Evolutionary conservation across 1,140 invertebrate species (phyloP), one percentile per base, ranked within the genome.

Genomic region (Antheraea pernyi): DNA sequence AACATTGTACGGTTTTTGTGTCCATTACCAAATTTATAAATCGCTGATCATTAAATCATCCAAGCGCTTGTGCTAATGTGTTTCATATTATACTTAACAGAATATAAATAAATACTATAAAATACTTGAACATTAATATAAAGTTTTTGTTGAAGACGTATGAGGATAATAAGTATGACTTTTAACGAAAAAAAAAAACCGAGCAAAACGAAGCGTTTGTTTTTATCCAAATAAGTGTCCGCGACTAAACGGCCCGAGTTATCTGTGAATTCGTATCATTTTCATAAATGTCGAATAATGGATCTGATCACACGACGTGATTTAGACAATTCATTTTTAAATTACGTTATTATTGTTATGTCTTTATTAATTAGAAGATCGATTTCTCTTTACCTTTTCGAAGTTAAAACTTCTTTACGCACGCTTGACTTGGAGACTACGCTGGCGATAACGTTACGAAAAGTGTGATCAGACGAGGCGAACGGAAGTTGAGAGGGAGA

Each of bases 241-340:
- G 68, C 67, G 70, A 74, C 71, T 71, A 68, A 76, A 64, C 68
- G 67, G 70, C 74, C 70, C 65, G 30, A 13, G 74, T 76, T 75
- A 64, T 53, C 48, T 18, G 68, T 72, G 73, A 78, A 82, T 80
- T 78, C 65, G 78, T 78, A 82, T 80, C 80, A 80, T 82, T 82
- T 79, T 70, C 65, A 36, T 81, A 81, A 79, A 73, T 70, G 77
- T 64, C 66, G 69, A 48, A n/a, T 53, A 64, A 59, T 65, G 59
- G 60, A 67, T 65, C 62, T 37, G 59, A 18, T 61, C 71, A 73
- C 73, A 73, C 69, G 36, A 70, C 61, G 37, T 63, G 61, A n/a
- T 37, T 63, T 63, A 16, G 16, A 53, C 6, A 53, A 53, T 13
- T 10, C 6, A 16, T 30, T 30, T 30, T 30, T 30, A 30, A 30